Evolutionary conservation across 2,113 vertebrate genomes (phyloP).

Genomic region (Lipotes vexillifer): DNA sequence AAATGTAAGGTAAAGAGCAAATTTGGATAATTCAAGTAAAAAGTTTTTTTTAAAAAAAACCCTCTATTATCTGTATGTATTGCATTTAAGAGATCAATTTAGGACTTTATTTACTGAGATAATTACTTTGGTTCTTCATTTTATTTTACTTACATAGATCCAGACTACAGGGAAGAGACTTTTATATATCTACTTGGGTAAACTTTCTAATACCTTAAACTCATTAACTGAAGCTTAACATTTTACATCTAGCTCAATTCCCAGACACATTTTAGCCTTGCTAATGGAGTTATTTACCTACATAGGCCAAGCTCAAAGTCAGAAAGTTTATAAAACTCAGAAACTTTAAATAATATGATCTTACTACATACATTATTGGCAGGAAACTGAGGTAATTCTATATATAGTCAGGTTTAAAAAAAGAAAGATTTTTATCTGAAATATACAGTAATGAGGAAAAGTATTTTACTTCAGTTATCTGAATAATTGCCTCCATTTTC

Average conservation of each 20-base stretch:
- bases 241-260: neutral
- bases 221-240: neutral
- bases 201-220: neutral
- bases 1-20: neutral
- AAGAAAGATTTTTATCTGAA: constrained; percentile 8
- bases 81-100: neutral
- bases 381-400: neutral
- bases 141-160: neutral
- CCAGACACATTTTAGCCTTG: neutral
- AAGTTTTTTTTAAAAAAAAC: neutral
- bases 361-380: neutral
- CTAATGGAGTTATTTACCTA: neutral
- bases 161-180: neutral
- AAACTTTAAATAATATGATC: neutral
- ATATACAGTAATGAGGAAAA: neutral
- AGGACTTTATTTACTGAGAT: neutral
- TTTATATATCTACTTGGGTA: neutral
- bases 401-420: neutral
- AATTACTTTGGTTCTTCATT: neutral
- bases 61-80: neutral
- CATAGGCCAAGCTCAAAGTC: neutral
- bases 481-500: constrained; percentile 44
- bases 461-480: constrained; percentile 39
- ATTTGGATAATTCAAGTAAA: neutral
- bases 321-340: neutral